A percentile compares a stretch with the other conserved stretches of the same genome.
These are phyloP conservation scores for Synodontis membranacea DNA, from an alignment of 2,113 vertebrate species.

Conservation along the genomic window DNA sequence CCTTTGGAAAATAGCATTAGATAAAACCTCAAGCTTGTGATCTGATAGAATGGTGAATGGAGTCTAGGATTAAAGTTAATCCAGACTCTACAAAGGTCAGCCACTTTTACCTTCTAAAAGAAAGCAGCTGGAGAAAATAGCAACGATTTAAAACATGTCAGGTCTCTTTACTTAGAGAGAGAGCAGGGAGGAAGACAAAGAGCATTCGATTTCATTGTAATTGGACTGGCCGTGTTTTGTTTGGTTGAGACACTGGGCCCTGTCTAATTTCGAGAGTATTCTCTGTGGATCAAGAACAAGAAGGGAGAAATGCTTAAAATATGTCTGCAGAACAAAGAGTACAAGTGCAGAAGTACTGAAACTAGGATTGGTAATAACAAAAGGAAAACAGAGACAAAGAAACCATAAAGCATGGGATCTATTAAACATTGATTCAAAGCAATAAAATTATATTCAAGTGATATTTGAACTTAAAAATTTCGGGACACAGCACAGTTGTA, in stretches of 20 bases:
- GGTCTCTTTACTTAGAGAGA: not conserved
- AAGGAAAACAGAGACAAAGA: not conserved
- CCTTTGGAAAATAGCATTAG: conserved; percentile 48
- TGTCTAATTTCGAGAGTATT: not conserved
- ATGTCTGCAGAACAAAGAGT: not conserved
- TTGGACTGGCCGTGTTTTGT: not conserved
- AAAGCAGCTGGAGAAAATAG: conserved; percentile 18
- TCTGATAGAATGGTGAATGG: conserved; percentile 39
- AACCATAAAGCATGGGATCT: not conserved
- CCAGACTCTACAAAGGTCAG: not conserved
- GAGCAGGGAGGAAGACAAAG: not conserved
- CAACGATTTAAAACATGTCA: not conserved
- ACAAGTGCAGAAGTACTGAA: not conserved
- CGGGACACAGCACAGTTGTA: not conserved
- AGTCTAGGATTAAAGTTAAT: conserved; percentile 24
- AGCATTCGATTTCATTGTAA: not conserved
- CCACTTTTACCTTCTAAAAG: not conserved
- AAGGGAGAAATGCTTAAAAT: not conserved
- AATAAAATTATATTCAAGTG: not conserved
- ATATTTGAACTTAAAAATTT: not conserved
- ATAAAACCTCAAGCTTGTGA: conserved; percentile 33
- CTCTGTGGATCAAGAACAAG: not conserved
- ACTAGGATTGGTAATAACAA: not conserved
- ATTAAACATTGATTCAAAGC: not conserved
- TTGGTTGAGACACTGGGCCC: not conserved